phyloP scores from a whole-genome alignment of 2,888 invertebrate genomes.

The Lithophane ornitopus region DNA sequence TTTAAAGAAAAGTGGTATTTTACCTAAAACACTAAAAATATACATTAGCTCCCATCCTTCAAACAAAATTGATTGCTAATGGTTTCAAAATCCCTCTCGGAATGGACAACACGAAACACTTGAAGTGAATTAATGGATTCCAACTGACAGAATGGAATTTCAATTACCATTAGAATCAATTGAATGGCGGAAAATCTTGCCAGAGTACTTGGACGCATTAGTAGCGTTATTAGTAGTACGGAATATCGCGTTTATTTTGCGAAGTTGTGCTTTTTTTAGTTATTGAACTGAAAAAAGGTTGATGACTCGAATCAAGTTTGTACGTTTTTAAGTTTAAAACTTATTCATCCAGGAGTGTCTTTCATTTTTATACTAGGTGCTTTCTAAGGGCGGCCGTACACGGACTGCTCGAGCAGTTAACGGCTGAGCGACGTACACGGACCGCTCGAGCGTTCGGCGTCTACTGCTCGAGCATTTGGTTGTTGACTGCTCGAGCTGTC shows the following conservation, averaged over 20 bases:
- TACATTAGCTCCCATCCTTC: slow-evolving; percentile 29
- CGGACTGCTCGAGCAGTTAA: too few relatives aligned
- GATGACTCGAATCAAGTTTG: not conserved
- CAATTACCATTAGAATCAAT: slow-evolving; percentile 60
- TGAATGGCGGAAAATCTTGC: slow-evolving; percentile 33
- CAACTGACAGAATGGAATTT: slow-evolving; percentile 62
- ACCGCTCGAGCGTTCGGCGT: too few relatives aligned
- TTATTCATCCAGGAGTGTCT: not conserved
- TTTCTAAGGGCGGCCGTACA: too few relatives aligned
- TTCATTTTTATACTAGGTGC: not conserved
- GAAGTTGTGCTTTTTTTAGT: not conserved
- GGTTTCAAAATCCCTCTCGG: slow-evolving; percentile 48
- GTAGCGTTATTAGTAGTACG: too few relatives aligned
- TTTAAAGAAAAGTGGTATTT: not conserved
- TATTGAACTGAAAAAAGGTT: not conserved
- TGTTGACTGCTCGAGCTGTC: too few relatives aligned
- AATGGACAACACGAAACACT: slow-evolving; percentile 61
- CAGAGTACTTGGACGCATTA: slow-evolving; percentile 15
- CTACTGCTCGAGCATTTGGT: too few relatives aligned
- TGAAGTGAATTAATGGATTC: slow-evolving; percentile 62
- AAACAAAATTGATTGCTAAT: slow-evolving; percentile 57
- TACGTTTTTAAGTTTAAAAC: not conserved
- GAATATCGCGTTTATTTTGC: slow-evolving; percentile 8
- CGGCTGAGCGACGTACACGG: too few relatives aligned
- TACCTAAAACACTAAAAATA: slow-evolving; percentile 1